Conservation (phyloP, 2,888 invertebrate species). For the Dicyrtomina minuta region DNA sequence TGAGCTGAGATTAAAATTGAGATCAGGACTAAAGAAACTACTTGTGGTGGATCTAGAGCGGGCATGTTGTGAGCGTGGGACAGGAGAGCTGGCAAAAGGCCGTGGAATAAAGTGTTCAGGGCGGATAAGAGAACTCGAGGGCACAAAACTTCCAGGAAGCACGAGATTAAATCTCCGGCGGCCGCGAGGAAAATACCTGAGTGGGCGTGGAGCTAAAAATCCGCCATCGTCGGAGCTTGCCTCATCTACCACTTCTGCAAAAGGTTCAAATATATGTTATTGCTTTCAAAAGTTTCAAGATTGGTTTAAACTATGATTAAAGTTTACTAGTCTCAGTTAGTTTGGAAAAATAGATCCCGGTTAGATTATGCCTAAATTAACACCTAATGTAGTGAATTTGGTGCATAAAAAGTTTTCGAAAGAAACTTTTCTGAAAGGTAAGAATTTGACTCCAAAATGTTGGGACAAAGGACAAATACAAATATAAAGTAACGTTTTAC, state of each 20-base stretch:
- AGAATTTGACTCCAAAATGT: too few species aligned
- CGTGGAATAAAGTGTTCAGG: slow-evolving; percentile 46
- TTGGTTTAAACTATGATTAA: too few species aligned
- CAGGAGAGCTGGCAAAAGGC: slow-evolving; percentile 53
- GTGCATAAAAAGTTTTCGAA: too few species aligned
- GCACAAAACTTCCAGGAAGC: slow-evolving; percentile 53
- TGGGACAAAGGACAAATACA: too few species aligned
- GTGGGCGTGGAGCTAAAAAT: slow-evolving; percentile 52
- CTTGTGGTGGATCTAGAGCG: slow-evolving; percentile 50
- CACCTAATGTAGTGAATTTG: too few species aligned
- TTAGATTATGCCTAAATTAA: too few species aligned
- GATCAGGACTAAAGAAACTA: slow-evolving; percentile 51
- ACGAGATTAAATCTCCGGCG: slow-evolving; percentile 54
- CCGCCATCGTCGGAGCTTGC: slow-evolving; percentile 53
- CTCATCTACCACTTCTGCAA: slow-evolving; percentile 52
- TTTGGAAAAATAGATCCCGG: too few species aligned
- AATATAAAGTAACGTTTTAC: too few species aligned
- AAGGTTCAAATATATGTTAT: too few species aligned
- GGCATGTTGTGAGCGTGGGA: slow-evolving; percentile 49
- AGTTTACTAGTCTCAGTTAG: too few species aligned
- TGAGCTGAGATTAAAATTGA: slow-evolving; percentile 44
- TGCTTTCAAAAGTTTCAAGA: too few species aligned
- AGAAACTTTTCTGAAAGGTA: too few species aligned
- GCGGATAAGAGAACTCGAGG: slow-evolving; percentile 51
- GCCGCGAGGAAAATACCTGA: slow-evolving; percentile 52